Conservation (phyloP, 2,888 invertebrate species). For the Cryptus viduatorius region DNA sequence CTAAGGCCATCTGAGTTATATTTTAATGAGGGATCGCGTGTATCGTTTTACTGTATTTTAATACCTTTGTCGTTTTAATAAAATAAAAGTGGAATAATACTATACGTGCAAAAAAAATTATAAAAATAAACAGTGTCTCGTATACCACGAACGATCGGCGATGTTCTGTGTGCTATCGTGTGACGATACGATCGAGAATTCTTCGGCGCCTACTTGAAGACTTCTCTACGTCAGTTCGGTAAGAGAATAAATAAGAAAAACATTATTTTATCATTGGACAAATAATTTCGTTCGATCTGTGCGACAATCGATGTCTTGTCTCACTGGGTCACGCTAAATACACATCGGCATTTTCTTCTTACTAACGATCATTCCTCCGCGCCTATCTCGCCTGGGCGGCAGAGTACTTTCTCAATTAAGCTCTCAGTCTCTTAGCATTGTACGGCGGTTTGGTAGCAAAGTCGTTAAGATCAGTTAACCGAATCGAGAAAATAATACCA, state of each 20-base stretch:
- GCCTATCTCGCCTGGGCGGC: neutral
- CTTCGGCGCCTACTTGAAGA: constrained; percentile 27
- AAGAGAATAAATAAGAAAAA: constrained; percentile 15
- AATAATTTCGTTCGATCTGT: constrained; percentile 23
- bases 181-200: constrained; percentile 6
- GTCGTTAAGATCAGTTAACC: constrained; percentile 5
- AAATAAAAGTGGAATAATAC: neutral
- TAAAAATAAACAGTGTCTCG: neutral
- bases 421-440: neutral
- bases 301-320: constrained; percentile 37
- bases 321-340: constrained; percentile 53
- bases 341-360: constrained; percentile 28
- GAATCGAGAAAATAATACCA: neutral
- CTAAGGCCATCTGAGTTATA: neutral
- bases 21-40: constrained; percentile 22
- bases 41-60: neutral
- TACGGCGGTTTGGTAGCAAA: constrained; percentile 10
- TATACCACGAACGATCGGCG: neutral
- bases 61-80: constrained; percentile 3
- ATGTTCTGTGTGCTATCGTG: constrained; percentile 4
- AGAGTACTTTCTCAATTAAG: constrained; percentile 11
- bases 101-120: neutral
- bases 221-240: neutral
- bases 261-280: constrained; percentile 24
- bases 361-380: constrained; percentile 13